Evolutionary conservation across 2,113 vertebrate species (phyloP), one percentile per base, ranked within the genome.

Genomic region (Aramus guarauna): DNA sequence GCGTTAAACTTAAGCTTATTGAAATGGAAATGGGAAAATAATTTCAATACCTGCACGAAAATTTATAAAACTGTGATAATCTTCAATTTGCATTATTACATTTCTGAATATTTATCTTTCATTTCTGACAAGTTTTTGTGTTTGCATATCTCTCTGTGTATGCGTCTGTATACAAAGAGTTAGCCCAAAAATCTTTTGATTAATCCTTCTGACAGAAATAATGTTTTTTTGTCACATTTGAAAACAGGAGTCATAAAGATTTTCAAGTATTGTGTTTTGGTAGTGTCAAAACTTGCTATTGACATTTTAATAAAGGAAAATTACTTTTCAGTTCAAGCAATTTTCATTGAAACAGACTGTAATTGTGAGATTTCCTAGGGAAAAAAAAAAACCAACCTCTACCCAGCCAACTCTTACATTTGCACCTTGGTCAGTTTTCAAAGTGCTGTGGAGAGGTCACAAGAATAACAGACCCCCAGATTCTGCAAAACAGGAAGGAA

Each of bases 401-500:
- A 48, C 23, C 15, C 15, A n/a, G 37, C 56, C n/a, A 66, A 20
- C 55, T 18, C 66, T 73, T 53, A 36, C 4, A 32, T 53, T 78
- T 64, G 27, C 32, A 68, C 59, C 43, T 93, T 1, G 4, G 59
- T 41, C 77, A 39, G 50, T 55, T 82, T 87, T 91, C 56, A 37
- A 48, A 87, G 68, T 29, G 21, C 74, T 67, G 37, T 52, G 76
- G 88, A 67, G 55, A 85, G 75, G 56, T 96, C 77, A 79, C 87
- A 90, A 79, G 81, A 67, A 83, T 79, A 93, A 73, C 43, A 88
- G 79, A 36, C 48, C 59, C 41, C 23, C 59, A 75, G 71, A 95
- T 52, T 59, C 50, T 92, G 80, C 84, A 90, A 94, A 97, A 95
- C 94, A 97, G 97, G 97, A 97, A 97, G 87, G 93, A 94, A 96